Evolutionary conservation across 2,888 invertebrate genomes (phyloP).

Genomic region (Brenthis daphne): DNA sequence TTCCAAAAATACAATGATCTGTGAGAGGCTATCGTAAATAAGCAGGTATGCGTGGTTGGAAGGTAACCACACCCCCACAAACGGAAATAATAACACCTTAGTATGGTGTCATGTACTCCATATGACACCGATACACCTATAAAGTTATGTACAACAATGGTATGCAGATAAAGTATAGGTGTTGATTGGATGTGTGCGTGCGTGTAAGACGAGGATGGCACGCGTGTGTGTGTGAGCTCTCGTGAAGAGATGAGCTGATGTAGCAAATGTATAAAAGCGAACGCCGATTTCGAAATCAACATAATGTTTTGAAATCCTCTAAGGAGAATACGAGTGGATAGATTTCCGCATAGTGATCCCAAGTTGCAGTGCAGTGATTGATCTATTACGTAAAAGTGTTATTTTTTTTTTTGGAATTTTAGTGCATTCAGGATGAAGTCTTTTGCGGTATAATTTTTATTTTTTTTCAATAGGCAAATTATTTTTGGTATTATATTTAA

Average conservation of each 20-base stretch:
- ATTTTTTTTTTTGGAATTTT: conserved; percentile 38
- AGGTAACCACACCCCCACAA: conserved; percentile 19
- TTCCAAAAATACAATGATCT: conserved; percentile 9
- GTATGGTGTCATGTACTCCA: conserved; percentile 22
- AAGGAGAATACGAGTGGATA: conserved; percentile 73
- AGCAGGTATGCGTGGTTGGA: conserved; percentile 9
- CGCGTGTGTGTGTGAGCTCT: conserved; percentile 50
- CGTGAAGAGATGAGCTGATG: conserved; percentile 72
- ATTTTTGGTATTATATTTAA: background rate
- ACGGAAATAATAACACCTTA: conserved; percentile 21
- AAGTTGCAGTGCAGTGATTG: conserved; percentile 60
- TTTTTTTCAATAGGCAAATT: conserved; percentile 15
- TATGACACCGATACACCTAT: conserved; percentile 69
- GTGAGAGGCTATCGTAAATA: conserved; percentile 8
- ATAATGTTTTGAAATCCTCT: conserved; percentile 76
- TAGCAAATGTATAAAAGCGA: conserved; percentile 80
- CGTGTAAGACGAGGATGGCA: conserved; percentile 35
- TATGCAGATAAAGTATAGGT: conserved; percentile 67
- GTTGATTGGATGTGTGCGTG: conserved; percentile 51
- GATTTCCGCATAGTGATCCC: conserved; percentile 69
- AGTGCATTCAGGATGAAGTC: conserved; percentile 68
- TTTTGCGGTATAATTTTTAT: conserved; percentile 54
- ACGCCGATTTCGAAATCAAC: conserved; percentile 79
- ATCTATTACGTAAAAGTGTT: conserved; percentile 52
- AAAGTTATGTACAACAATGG: conserved; percentile 65